phyloP scores from a whole-genome alignment of 1,140 invertebrate genomes.

The Drosophila kanapiae region DNA sequence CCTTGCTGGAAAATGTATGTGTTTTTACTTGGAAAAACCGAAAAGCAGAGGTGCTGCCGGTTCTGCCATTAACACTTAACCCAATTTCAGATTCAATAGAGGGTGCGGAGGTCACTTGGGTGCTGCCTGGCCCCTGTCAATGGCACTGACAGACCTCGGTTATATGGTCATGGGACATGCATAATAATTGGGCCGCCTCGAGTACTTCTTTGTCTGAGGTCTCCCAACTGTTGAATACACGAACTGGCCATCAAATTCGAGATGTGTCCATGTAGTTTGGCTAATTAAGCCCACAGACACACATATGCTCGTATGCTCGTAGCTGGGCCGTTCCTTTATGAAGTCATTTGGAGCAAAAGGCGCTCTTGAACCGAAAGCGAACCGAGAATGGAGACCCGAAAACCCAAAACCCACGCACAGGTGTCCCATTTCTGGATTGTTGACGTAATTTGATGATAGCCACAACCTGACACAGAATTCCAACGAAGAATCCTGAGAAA shows the following conservation, averaged over 20 bases:
- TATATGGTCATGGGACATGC: constrained; percentile 51
- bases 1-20: constrained; percentile 20
- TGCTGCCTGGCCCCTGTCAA: constrained; percentile 20
- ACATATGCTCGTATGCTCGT: constrained; percentile 11
- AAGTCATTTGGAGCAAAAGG: constrained; percentile 42
- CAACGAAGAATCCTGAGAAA: constrained; percentile 27
- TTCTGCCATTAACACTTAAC: constrained; percentile 72
- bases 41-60: constrained; percentile 23
- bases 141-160: constrained; percentile 47
- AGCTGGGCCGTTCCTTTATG: constrained; percentile 32
- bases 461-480: constrained; percentile 45
- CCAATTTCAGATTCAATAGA: constrained; percentile 63
- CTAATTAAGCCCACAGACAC: constrained; percentile 58
- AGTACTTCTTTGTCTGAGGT: constrained; percentile 42
- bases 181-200: constrained; percentile 46
- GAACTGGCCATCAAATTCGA: constrained; percentile 39
- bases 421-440: constrained; percentile 62
- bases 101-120: constrained; percentile 51
- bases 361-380: constrained; percentile 12
- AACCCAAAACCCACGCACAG: constrained; percentile 63
- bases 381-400: constrained; percentile 5
- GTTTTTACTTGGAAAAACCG: constrained; percentile 12
- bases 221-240: constrained; percentile 46
- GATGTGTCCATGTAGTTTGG: constrained; percentile 42
- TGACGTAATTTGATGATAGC: constrained; percentile 78